Percentiles rank a stretch among this genome's conserved stretches.
These are phyloP conservation scores for Hermetia illucens DNA, from an alignment of 1,140 invertebrate genomes.

Conservation along the genomic window DNA sequence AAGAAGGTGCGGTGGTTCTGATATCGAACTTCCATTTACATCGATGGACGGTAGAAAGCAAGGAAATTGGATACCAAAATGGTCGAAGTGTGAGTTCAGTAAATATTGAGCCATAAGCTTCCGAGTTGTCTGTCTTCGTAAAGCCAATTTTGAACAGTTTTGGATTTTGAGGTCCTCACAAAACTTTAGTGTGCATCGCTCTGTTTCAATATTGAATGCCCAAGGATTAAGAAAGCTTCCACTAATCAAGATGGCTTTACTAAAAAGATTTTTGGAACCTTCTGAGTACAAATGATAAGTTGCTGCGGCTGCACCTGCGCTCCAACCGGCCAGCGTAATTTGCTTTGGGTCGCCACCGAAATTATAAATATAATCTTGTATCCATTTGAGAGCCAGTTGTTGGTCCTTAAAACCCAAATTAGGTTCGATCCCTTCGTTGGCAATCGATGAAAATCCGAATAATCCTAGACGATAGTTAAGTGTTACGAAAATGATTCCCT, in stretches of 20 bases:
- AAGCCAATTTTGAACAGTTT: background rate
- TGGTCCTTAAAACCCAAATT: constrained; percentile 38
- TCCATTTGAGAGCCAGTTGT: constrained; percentile 31
- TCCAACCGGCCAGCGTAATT: constrained; percentile 23
- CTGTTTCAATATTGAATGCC: constrained; percentile 4
- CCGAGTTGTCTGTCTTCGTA: background rate
- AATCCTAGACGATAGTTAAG: constrained; percentile 41
- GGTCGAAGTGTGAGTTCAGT: background rate
- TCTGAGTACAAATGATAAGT: constrained; percentile 9
- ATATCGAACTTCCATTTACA: background rate
- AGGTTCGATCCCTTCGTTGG: constrained; percentile 25
- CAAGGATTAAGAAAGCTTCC: constrained; percentile 8
- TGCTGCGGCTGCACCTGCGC: constrained; percentile 6
- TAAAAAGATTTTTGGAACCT: constrained; percentile 7
- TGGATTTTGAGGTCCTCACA: background rate
- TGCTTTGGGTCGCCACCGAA: constrained; percentile 27
- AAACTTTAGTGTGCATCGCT: background rate
- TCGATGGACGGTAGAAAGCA: background rate
- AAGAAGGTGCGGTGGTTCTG: background rate
- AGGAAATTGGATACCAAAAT: background rate
- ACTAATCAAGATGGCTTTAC: constrained; percentile 10
- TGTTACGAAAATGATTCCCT: constrained; percentile 36
- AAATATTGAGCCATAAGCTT: background rate
- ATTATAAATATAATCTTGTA: constrained; percentile 23
- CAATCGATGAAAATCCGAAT: constrained; percentile 38